phyloP scores from a whole-genome alignment of 2,888 invertebrate genomes.

The Drosophila robusta region DNA sequence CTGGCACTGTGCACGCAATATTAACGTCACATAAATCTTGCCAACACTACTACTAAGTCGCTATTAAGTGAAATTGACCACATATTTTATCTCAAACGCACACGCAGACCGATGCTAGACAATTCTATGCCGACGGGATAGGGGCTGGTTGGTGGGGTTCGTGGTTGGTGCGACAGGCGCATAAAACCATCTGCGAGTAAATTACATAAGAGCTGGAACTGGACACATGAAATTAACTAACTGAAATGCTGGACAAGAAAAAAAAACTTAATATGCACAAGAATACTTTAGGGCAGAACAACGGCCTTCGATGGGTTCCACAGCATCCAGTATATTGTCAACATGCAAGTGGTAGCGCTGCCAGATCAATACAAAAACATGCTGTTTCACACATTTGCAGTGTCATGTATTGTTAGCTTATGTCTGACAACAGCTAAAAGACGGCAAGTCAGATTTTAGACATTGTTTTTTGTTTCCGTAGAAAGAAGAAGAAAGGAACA shows the following conservation, averaged over 20 bases:
- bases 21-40: constrained; percentile 80
- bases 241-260: constrained; percentile 14
- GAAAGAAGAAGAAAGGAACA: too few species aligned
- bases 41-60: constrained; percentile 78
- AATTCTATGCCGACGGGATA: constrained; percentile 1
- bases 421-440: too few species aligned
- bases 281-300: too few species aligned
- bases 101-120: constrained; percentile 53
- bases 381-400: not conserved
- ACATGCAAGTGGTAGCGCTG: not conserved
- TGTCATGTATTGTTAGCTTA: too few species aligned
- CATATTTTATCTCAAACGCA: constrained; percentile 81
- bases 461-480: too few species aligned
- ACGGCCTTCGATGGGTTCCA: not conserved
- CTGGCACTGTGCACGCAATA: constrained; percentile 55
- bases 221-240: constrained; percentile 44
- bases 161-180: constrained; percentile 52
- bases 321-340: not conserved
- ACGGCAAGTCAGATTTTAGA: too few species aligned
- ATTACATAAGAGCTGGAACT: constrained; percentile 50
- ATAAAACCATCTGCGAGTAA: constrained; percentile 59
- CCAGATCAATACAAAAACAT: constrained; percentile 5
- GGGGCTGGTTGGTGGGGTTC: constrained; percentile 10
- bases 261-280: not conserved
- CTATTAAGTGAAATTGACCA: constrained; percentile 83